Evolutionary conservation across 2,797 vertebrate genomes (phyloP), one percentile per base, ranked within the genome.

Genomic region (Aulostomus chinensis): DNA sequence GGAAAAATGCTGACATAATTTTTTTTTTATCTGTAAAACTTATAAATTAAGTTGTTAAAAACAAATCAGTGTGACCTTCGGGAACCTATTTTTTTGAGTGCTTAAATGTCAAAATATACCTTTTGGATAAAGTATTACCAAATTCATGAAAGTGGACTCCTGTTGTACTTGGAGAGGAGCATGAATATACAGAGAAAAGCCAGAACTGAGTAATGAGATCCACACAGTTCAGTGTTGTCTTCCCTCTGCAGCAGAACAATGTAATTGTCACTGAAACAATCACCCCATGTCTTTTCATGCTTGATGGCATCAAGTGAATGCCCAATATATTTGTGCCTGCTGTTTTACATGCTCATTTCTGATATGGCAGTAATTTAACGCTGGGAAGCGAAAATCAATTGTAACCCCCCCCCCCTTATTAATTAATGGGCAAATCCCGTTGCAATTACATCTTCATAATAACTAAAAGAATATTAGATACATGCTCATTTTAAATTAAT

Each of bases 381-480:
- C 29, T 59, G 41, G 8, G 35, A 42, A 46, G 47, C 38, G 55
- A 50, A 51, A 57, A 73, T 42, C 43, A 25, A 56, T 72, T 69
- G 11, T 42, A 25, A 42, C 25, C 37, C 29, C 40, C 47, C 25
- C 37, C 29, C 40, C 37, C 35, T 71, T 66, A 75, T 81, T 57
- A 76, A 73, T 56, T 72, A 58, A 68, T 59, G 28, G 40, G 37
- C 47, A 71, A 70, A 49, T 59, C 42, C 41, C 40, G 36, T 40
- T 57, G 54, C 69, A 84, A 84, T 85, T 76, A 77, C 67, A 70
- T 64, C 71, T 75, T 70, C 55, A 58, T 69, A 64, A 72, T 66
- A 66, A 81, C 32, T 58, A 76, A 73, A 59, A 60, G 16, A 66
- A 72, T 53, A 68, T 68, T 66, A 64, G 62, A 67, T 64, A 70